These are phyloP conservation scores for Heliconius nattereri DNA, from an alignment of 1,140 invertebrate species.

Conservation along the genomic window DNA sequence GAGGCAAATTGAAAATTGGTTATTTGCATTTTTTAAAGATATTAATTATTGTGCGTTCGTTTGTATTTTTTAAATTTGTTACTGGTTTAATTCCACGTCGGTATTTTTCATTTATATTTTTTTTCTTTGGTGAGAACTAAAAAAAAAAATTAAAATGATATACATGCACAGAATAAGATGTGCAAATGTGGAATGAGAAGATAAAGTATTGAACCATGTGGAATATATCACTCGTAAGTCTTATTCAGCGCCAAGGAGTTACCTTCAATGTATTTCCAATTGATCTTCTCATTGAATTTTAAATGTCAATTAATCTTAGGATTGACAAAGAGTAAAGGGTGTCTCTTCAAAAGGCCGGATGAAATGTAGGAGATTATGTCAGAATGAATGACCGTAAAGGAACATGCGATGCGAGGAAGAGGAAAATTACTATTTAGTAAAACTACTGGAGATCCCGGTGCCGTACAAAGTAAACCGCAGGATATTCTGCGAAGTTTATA, in stretches of 20 bases:
- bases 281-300: conserved; percentile 24
- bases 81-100: too few relatives aligned
- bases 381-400: conserved; percentile 21
- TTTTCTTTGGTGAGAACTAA: too few relatives aligned
- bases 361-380: conserved; percentile 34
- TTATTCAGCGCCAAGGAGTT: not conserved
- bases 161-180: not conserved
- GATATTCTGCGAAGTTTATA: conserved; percentile 15
- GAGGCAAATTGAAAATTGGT: not conserved
- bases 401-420: conserved; percentile 16
- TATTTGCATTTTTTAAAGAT: not conserved
- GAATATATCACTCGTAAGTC: not conserved
- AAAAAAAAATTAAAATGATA: not conserved
- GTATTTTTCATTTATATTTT: too few relatives aligned
- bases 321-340: conserved; percentile 25
- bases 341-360: conserved; percentile 30
- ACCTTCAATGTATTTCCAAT: not conserved
- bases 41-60: not conserved
- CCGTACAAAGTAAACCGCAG: conserved; percentile 30
- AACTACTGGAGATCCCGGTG: conserved; percentile 24
- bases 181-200: not conserved
- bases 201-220: not conserved
- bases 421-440: conserved; percentile 34
- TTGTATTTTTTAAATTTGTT: too few relatives aligned
- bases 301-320: conserved; percentile 30